phyloP scores from a whole-genome alignment of 2,888 invertebrate genomes.

The Pyrrhosoma nymphula region DNA sequence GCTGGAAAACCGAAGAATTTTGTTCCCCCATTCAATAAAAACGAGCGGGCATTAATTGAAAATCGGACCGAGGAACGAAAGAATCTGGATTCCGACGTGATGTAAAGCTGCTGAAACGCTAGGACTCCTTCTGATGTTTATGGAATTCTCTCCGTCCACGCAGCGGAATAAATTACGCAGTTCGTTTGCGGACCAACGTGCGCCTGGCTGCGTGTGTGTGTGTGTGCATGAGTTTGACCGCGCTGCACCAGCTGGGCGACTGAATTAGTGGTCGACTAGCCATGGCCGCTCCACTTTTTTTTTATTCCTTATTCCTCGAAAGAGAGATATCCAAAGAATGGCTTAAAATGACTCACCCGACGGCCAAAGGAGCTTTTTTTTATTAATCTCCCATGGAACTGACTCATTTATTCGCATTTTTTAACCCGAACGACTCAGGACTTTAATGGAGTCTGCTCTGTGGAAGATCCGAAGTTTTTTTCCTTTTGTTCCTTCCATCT shows the following conservation, averaged over 20 bases:
- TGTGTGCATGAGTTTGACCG: slow-evolving; percentile 16
- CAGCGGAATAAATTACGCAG: not conserved
- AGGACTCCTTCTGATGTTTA: not conserved
- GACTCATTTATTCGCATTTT: slow-evolving; percentile 32
- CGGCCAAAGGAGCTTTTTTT: not conserved
- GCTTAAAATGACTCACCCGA: slow-evolving; percentile 10
- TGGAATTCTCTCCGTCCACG: not conserved
- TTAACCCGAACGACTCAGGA: slow-evolving; percentile 15
- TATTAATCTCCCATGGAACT: slow-evolving; percentile 7
- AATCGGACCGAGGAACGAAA: slow-evolving; percentile 8
- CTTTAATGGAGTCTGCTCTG: slow-evolving; percentile 10
- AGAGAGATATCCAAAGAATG: not conserved
- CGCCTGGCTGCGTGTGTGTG: not conserved
- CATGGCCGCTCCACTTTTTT: not conserved
- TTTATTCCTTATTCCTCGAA: not conserved
- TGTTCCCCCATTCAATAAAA: not conserved
- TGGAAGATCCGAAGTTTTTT: slow-evolving; percentile 23
- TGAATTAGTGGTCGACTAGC: not conserved
- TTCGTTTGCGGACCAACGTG: not conserved
- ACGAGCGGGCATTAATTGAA: not conserved
- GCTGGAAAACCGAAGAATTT: not conserved
- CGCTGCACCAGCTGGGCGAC: not conserved
- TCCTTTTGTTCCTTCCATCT: not conserved
- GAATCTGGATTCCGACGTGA: not conserved
- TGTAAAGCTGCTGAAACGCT: not conserved